These are phyloP conservation scores for Propithecus coquereli DNA, from an alignment of 2,113 vertebrate species.

Conservation along the genomic window DNA sequence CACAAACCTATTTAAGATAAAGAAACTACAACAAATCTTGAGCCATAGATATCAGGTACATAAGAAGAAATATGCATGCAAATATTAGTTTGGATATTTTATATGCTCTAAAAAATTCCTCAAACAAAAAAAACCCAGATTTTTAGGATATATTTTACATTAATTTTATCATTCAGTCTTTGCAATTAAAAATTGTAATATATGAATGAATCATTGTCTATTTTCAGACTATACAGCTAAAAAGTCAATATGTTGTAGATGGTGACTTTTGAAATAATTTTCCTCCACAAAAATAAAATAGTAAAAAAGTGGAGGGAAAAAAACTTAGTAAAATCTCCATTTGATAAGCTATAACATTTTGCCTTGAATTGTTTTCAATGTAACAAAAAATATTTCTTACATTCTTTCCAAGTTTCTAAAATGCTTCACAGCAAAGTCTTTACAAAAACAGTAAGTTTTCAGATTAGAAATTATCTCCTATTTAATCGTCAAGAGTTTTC, in stretches of 20 bases:
- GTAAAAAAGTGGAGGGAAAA: not conserved
- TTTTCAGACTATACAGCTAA: constrained; percentile 16
- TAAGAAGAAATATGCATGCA: not conserved
- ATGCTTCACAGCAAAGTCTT: not conserved
- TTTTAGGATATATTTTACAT: not conserved
- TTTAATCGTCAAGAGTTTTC: not conserved
- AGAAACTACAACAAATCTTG: not conserved
- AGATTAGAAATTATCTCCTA: not conserved
- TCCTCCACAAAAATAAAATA: constrained; percentile 1
- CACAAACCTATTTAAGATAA: constrained; percentile 9
- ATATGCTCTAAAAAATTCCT: not conserved
- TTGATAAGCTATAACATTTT: constrained; percentile 11
- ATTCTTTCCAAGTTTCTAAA: constrained; percentile 44
- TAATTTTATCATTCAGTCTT: constrained; percentile 23
- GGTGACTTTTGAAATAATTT: constrained; percentile 47
- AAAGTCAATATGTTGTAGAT: not conserved
- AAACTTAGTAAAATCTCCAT: not conserved
- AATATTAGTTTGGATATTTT: constrained; percentile 1
- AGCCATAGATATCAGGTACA: not conserved
- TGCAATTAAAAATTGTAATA: not conserved
- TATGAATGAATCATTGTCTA: constrained; percentile 27
- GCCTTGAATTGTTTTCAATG: not conserved
- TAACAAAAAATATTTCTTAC: constrained; percentile 32
- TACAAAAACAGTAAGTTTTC: not conserved
- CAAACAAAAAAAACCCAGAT: not conserved